Base-by-base conservation (phyloP, 1,140 invertebrate genomes). In the Apocrypta bakeri region DNA sequence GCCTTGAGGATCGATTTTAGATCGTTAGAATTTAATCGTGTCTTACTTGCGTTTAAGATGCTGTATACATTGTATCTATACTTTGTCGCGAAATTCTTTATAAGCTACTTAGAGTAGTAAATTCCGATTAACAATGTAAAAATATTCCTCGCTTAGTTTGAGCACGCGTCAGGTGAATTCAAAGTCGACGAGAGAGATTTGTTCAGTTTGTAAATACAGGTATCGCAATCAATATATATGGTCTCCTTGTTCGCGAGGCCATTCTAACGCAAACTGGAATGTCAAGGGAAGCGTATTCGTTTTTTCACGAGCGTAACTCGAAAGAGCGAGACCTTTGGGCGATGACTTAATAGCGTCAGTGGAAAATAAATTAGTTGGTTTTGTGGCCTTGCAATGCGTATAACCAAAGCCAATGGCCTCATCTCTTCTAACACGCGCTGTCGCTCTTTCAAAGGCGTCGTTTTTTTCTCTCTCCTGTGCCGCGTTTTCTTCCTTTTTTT, bases 271-370 rank as follows among this genome's bases (percentile, higher is more conserved):
- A 33, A 1, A 8, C 29, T n/a, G 76, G 82, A 79, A 83, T 80
- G 77, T 61, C 82, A 80, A 79, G 77, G 82, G 66, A 63, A 77
- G 71, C 42, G 14, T 33, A 27, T 56, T 83, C 33, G 42, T 75
- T 68, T 79, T 80, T 63, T 71, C 37, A 63, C 25, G 27, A 7
- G 31, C 79, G 48, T 8, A 37, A 56, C 17, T n/a, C 21, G 17
- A 56, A 1, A n/a, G 48, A 48, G 42, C 14, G 48, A 75, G 76
- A 40, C 71, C 74, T 64, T 72, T 37, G 40, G 63, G 56, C 71
- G 81, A 80, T 85, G 84, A 85, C 77, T 83, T 81, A 85, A 85
- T 85, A 81, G 81, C 40, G 68, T 77, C 63, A 79, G 71, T 77
- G 66, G 73, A 61, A 83, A 83, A 81, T 79, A 83, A 56, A 82